Conservation (phyloP, 2,888 invertebrate genomes). For the Eristalis tenax region DNA sequence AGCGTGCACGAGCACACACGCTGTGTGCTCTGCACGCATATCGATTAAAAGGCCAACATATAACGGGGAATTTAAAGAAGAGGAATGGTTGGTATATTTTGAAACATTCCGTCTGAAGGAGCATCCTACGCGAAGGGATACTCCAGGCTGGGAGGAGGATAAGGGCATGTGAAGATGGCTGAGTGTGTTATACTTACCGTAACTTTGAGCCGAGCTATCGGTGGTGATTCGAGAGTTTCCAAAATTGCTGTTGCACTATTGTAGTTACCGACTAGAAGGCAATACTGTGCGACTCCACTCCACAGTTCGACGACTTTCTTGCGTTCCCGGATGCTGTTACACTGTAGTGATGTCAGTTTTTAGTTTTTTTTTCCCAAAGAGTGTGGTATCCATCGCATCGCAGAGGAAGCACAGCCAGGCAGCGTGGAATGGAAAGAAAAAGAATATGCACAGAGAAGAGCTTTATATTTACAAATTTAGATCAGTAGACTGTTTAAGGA, state of each 20-base stretch:
- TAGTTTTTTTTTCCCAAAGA: background rate
- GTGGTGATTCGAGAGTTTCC: constrained; percentile 80
- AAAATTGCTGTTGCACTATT: constrained; percentile 81
- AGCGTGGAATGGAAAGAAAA: constrained; percentile 51
- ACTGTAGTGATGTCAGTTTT: constrained; percentile 74
- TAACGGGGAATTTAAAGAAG: constrained; percentile 55
- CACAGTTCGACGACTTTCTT: constrained; percentile 80
- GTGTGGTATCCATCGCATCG: constrained; percentile 18
- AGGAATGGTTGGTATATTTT: constrained; percentile 53
- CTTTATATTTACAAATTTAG: constrained; percentile 4
- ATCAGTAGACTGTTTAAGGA: constrained; percentile 27
- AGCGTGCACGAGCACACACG: background rate
- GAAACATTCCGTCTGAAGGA: constrained; percentile 46
- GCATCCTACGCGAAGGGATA: constrained; percentile 22
- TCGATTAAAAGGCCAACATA: constrained; percentile 24
- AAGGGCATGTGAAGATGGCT: background rate
- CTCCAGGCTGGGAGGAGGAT: background rate
- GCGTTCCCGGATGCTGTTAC: constrained; percentile 79
- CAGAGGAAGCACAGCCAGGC: constrained; percentile 6
- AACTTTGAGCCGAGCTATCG: constrained; percentile 80
- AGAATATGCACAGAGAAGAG: background rate
- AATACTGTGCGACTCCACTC: constrained; percentile 81
- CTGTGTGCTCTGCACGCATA: background rate
- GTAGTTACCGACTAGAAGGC: constrained; percentile 81
- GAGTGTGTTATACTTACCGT: constrained; percentile 77